Evolutionary conservation across 64 coral and sea anemone species (phyloP).

Genomic region (Catalaphyllia jardinei): DNA sequence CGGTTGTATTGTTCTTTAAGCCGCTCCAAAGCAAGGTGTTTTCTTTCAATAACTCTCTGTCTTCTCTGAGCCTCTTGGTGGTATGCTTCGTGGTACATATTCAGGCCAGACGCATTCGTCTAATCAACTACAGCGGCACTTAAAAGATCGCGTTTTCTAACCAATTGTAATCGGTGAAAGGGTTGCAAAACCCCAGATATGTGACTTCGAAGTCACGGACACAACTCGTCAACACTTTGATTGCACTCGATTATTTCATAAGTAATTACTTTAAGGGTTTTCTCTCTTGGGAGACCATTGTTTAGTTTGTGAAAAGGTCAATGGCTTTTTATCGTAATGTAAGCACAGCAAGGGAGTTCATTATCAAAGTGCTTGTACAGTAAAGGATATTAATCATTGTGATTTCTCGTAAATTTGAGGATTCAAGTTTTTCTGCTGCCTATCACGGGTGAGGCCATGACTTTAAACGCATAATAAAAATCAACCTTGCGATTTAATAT

Average conservation of each 20-base stretch:
- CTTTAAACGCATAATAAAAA: too few species aligned
- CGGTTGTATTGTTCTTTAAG: background rate
- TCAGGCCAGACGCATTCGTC: background rate
- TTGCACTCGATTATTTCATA: background rate
- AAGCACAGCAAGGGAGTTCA: background rate
- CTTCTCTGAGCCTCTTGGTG: constrained; percentile 55
- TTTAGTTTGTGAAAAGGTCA: background rate
- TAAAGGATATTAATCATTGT: background rate
- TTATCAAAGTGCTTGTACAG: background rate
- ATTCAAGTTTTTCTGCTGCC: background rate
- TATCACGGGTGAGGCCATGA: too few species aligned
- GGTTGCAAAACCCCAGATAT: background rate
- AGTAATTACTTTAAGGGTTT: background rate
- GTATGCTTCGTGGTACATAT: constrained; percentile 50
- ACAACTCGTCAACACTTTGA: constrained; percentile 28
- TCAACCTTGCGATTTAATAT: constrained; percentile 1
- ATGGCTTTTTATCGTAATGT: background rate
- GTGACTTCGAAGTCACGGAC: background rate
- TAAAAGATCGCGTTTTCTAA: background rate
- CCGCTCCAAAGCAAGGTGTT: constrained; percentile 27
- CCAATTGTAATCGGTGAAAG: background rate
- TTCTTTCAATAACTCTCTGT: constrained; percentile 46
- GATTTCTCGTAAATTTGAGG: background rate
- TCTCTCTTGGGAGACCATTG: constrained; percentile 15
- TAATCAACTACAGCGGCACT: background rate